Conservation (phyloP, 30 jellyfish, hydroid and myxozoan species). For the Sanderia malayensis region DNA sequence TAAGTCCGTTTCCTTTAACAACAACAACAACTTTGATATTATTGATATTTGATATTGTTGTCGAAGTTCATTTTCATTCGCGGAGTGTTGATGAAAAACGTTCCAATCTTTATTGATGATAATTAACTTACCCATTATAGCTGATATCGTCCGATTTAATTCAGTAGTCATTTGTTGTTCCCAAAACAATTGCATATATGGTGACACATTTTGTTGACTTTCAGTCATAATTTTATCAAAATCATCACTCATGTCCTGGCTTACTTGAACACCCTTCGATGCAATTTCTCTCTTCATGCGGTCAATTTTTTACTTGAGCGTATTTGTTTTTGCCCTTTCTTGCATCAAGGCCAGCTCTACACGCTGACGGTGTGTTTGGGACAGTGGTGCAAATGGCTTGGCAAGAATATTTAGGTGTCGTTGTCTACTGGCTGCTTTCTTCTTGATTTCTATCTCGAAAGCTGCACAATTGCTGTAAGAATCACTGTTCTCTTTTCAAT, state of each 20-base stretch:
- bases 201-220: slow-evolving; percentile 2
- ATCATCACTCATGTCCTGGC: not conserved
- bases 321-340: not conserved
- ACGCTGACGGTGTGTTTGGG: slow-evolving; percentile 3
- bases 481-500: not conserved
- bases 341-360: not conserved
- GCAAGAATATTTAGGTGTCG: not conserved
- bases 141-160: too few relatives aligned
- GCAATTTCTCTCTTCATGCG: not conserved
- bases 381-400: slow-evolving; percentile 7
- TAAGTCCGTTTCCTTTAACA: too few relatives aligned
- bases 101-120: too few relatives aligned
- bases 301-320: not conserved
- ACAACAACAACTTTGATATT: too few relatives aligned
- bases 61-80: too few relatives aligned
- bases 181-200: slow-evolving; percentile 40
- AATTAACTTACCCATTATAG: too few relatives aligned
- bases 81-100: too few relatives aligned
- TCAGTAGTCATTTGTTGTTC: too few relatives aligned
- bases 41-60: too few relatives aligned
- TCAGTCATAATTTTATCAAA: not conserved
- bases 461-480: not conserved
- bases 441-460: not conserved
- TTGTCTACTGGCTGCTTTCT: not conserved
- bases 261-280: not conserved